phyloP scores from a whole-genome alignment of 2,888 invertebrate species.

The Agrochola circellaris region DNA sequence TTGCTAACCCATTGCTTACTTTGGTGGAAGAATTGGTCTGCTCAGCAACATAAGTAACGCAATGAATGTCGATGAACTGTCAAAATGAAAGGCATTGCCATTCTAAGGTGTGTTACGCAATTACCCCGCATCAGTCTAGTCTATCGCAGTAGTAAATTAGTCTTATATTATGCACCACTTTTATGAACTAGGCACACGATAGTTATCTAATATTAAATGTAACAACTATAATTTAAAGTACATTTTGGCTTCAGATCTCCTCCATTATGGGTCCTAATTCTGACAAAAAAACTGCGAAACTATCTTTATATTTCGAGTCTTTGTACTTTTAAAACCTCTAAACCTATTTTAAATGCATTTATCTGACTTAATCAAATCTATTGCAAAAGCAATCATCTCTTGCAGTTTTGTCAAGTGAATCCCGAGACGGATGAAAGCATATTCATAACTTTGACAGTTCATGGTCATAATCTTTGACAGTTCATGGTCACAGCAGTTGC shows the following conservation, averaged over 20 bases:
- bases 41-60: too few relatives aligned
- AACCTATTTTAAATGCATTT: slow-evolving; percentile 88
- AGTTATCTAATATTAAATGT: slow-evolving; percentile 41
- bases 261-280: slow-evolving; percentile 67
- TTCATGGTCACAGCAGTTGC: background rate
- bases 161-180: slow-evolving; percentile 80
- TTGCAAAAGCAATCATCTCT: slow-evolving; percentile 70
- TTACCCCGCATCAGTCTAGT: background rate
- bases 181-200: slow-evolving; percentile 71
- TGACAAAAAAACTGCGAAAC: slow-evolving; percentile 80
- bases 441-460: background rate
- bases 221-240: slow-evolving; percentile 74
- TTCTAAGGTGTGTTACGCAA: background rate
- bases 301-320: slow-evolving; percentile 80
- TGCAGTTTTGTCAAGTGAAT: slow-evolving; percentile 76
- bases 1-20: too few relatives aligned
- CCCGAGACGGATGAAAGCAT: background rate
- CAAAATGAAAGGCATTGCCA: too few relatives aligned
- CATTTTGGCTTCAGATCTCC: slow-evolving; percentile 81
- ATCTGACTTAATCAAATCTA: slow-evolving; percentile 80
- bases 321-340: slow-evolving; percentile 86
- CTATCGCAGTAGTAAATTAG: slow-evolving; percentile 43
- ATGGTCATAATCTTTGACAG: too few relatives aligned
- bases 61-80: too few relatives aligned
- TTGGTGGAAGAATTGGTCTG: too few relatives aligned